Percentiles rank a stretch among this genome's conserved stretches.
Evolutionary conservation across 2,113 vertebrate genomes (phyloP).

Genomic region (Gopherus evgoodei): DNA sequence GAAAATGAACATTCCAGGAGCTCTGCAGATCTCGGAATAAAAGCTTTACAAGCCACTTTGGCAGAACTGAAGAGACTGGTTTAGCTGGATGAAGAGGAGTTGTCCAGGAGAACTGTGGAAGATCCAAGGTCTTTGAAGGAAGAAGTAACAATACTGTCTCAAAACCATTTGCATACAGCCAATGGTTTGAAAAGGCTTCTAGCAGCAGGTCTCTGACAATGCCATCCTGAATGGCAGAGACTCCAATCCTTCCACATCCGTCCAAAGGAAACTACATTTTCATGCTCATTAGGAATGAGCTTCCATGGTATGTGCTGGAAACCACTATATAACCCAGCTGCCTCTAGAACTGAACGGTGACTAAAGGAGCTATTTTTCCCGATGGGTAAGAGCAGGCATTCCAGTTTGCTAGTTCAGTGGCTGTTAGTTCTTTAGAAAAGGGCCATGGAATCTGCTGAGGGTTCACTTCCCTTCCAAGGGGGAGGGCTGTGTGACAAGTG

Average conservation of each 20-base stretch:
- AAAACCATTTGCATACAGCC: slow-evolving; percentile 23
- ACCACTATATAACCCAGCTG: not conserved
- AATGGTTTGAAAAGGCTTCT: slow-evolving; percentile 24
- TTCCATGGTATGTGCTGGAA: not conserved
- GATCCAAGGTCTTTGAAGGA: slow-evolving; percentile 55
- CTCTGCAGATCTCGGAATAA: slow-evolving; percentile 39
- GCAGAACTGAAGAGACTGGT: slow-evolving; percentile 13
- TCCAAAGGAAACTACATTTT: not conserved
- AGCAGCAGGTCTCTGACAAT: not conserved
- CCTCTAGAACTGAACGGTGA: too few relatives aligned
- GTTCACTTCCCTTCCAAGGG: too few relatives aligned
- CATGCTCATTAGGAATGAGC: not conserved
- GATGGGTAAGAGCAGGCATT: not conserved
- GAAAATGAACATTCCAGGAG: rapidly evolving
- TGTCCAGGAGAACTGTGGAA: slow-evolving; percentile 57
- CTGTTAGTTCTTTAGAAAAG: not conserved
- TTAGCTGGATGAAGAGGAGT: slow-evolving; percentile 63
- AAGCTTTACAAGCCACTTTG: slow-evolving; percentile 54
- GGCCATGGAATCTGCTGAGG: not conserved
- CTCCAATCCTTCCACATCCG: not conserved
- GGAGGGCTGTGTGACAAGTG: too few relatives aligned
- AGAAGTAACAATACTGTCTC: slow-evolving; percentile 32
- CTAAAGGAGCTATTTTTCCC: not conserved
- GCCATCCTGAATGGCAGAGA: not conserved
- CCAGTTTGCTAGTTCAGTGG: not conserved